Percentiles rank a stretch among this genome's conserved stretches.
Conservation (phyloP, 1,140 invertebrate genomes). For the Arctopsyche grandis region DNA sequence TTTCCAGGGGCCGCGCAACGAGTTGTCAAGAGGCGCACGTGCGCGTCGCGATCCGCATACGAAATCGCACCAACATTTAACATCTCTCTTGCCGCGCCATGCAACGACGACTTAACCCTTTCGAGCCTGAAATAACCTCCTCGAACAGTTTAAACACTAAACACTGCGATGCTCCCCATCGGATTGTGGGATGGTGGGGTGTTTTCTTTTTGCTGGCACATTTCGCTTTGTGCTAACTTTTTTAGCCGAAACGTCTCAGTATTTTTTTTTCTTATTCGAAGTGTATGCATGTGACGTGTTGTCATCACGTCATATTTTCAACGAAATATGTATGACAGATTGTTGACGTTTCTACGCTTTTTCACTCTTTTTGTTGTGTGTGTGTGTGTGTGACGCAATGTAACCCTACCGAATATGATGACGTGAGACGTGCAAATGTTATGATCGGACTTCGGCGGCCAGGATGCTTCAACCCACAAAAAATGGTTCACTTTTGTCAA, state of each 20-base stretch:
- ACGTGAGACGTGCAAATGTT: no score
- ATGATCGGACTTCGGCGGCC: no score
- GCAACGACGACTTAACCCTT: neutral
- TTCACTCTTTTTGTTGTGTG: slow-evolving; percentile 2
- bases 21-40: slow-evolving; percentile 41
- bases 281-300: slow-evolving; percentile 12
- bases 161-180: neutral
- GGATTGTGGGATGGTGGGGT: neutral
- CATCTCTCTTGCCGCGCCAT: slow-evolving; percentile 31
- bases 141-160: neutral
- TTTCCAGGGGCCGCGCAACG: slow-evolving; percentile 1
- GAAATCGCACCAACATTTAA: slow-evolving; percentile 45
- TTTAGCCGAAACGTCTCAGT: no score
- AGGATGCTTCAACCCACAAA: no score
- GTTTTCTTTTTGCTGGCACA: neutral
- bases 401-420: neutral
- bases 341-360: slow-evolving; percentile 27
- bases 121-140: neutral
- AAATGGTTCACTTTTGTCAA: no score
- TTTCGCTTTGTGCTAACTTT: no score
- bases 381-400: neutral
- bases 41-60: slow-evolving; percentile 43
- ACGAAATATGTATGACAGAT: slow-evolving; percentile 30
- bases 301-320: slow-evolving; percentile 10
- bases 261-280: neutral